Base-by-base conservation (phyloP, 2,797 vertebrate genomes). In the Sus cebifrons region DNA sequence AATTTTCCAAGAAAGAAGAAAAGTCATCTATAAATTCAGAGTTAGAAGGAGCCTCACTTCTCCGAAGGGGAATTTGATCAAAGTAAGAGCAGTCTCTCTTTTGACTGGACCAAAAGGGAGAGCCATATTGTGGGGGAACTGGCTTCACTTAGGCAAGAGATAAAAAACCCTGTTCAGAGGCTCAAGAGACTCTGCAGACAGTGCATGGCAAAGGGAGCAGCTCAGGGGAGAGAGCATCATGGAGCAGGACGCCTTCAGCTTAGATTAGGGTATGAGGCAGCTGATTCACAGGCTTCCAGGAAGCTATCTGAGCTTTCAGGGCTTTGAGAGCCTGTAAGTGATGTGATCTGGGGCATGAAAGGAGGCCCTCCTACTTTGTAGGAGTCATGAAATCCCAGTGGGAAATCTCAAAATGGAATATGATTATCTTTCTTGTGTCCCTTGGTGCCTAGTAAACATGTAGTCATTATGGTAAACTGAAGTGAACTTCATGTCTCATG, bases 1-100 rank as follows among this genome's bases (percentile, higher is more conserved):
- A 49, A 36, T 73, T 87, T 89, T 74, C 29, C 17, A 62, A 89
- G 36, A 89, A 15, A 94, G 29, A 62, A 95, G 54, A 85, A 93
- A 82, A 86, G 73, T 44, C 6, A 68, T 4, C 12, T 74, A 0
- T 27, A 81, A 75, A 25, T 86, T 83, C 23, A 75, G 52, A 68
- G 17, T 94, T 71, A 54, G 58, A 49, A 83, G 23, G 11, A 90
- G 2, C 2, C 88, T 73, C 2, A 32, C 21, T 52, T 17, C 49
- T 84, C 85, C 92, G 15, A 96, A 86, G n/a, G 9, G 9, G 10
- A 86, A 64, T 88, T 81, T 13, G 1, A 9, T 40, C 44, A 71
- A 70, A 84, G 14, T 49, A 71, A 44, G 27, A 18, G 23, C 3
- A 32, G 16, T 56, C n/a, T 82, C 21, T 65, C 14, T 4, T 4